These are phyloP conservation scores for Heliconius congener DNA, from an alignment of 1,140 invertebrate genomes.

Conservation along the genomic window DNA sequence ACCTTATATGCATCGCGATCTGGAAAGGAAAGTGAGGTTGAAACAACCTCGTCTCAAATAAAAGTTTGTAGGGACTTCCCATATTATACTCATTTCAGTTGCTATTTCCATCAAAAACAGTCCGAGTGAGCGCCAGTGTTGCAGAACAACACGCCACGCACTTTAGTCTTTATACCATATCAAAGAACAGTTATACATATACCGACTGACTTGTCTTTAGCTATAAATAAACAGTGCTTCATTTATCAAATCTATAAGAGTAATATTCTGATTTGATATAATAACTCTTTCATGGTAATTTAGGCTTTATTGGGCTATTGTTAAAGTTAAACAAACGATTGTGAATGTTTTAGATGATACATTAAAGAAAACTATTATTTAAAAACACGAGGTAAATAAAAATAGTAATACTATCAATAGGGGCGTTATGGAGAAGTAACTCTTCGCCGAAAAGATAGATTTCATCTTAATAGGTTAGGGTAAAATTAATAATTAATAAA, in stretches of 20 bases:
- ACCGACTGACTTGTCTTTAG: neutral
- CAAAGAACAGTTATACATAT: slow-evolving; percentile 20
- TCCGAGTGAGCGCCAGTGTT: slow-evolving; percentile 8
- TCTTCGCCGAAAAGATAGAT: too few relatives aligned
- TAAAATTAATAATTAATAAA: too few relatives aligned
- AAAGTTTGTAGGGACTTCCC: slow-evolving; percentile 17
- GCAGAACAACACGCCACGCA: slow-evolving; percentile 21
- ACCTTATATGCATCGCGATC: slow-evolving; percentile 43
- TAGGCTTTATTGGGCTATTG: neutral
- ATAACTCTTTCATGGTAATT: neutral
- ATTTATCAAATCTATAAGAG: slow-evolving; percentile 6
- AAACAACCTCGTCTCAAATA: slow-evolving; percentile 20
- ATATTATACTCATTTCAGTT: slow-evolving; percentile 50
- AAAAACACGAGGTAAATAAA: neutral
- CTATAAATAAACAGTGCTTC: slow-evolving; percentile 14
- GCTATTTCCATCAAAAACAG: slow-evolving; percentile 51
- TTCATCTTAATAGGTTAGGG: too few relatives aligned
- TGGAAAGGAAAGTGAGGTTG: slow-evolving; percentile 20
- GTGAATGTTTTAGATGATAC: neutral
- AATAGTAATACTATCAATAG: too few relatives aligned
- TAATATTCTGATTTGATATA: slow-evolving; percentile 11
- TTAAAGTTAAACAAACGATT: neutral
- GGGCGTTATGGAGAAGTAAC: too few relatives aligned
- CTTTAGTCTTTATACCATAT: slow-evolving; percentile 17
- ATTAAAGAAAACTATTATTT: neutral